phyloP scores from a whole-genome alignment of 2,797 vertebrate genomes.

The Dromococcyx pavoninus region DNA sequence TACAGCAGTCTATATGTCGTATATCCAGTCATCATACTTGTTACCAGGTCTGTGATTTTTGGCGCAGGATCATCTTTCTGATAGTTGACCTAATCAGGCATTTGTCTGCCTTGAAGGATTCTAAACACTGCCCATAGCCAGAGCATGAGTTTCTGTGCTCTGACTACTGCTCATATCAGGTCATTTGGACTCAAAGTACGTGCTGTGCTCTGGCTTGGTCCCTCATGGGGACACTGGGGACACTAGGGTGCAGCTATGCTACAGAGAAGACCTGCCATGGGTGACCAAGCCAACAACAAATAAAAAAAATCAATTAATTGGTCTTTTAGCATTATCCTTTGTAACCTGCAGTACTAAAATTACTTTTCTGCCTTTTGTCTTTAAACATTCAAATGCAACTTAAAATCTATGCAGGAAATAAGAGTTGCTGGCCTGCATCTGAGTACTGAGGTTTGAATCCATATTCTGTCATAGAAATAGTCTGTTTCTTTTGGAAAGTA shows the following conservation, averaged over 20 bases:
- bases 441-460: not conserved
- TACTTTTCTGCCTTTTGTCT: not conserved
- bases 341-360: not conserved
- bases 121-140: not conserved
- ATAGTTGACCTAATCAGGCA: not conserved
- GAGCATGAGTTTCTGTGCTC: not conserved
- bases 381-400: not conserved
- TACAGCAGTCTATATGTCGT: rapidly evolving
- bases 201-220: not conserved
- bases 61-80: not conserved
- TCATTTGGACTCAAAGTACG: not conserved
- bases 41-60: not conserved
- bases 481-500: not conserved
- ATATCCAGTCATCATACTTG: not conserved
- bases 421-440: not conserved
- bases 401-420: not conserved
- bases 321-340: not conserved
- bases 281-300: not conserved
- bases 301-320: not conserved
- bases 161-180: not conserved
- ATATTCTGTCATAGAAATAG: not conserved
- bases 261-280: not conserved
- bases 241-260: rapidly evolving
- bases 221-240: not conserved
- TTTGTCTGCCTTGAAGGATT: not conserved